Evolutionary conservation across 2,113 vertebrate species (phyloP), one percentile per base, ranked within the genome.

Genomic region (Nothocercus nigrocapillus): DNA sequence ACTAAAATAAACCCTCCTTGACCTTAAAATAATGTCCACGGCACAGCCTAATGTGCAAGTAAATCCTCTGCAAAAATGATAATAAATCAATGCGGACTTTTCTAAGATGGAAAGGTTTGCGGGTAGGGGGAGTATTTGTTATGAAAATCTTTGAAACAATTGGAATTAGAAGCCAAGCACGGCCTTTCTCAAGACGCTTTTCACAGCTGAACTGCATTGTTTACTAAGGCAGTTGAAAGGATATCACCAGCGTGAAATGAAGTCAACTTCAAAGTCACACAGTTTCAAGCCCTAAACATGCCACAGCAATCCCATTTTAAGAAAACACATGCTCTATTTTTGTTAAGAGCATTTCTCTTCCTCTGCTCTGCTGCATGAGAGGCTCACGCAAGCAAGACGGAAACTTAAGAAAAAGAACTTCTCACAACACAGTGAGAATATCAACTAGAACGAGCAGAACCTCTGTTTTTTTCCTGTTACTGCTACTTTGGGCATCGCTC

Each of bases 21-120:
- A 96, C 92, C 95, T 58, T 93, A 90, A 96, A 96, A 93, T 78
- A 93, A 86, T 18, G 80, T 94, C 92, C 92, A 84, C 11, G 2
- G 90, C 94, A 73, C 85, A 88, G 62, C 93, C 76, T 66, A 88
- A 89, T 40, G 69, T 30, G 47, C 61, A 82, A 87, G 94, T 79
- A 95, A 95, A 95, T 94, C 95, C 91, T 94, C 78, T 94, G 91
- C 74, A 94, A 97, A 96, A 94, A 97, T 87, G 94, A 68, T 89
- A 93, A 97, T 68, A 96, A 95, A 94, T 90, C 88, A 90, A 69
- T 40, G 66, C 59, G 86, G 95, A 95, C 88, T 87, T 93, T 44
- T 53, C 89, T 61, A 90, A 92, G 92, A 61, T 75, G 69, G 47
- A 83, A 87, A 18, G 73, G 58, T 70, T 16, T 63, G 90, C 73